These are phyloP conservation scores for Nyctibius bracteatus DNA, from an alignment of 2,113 vertebrate species.

Conservation along the genomic window DNA sequence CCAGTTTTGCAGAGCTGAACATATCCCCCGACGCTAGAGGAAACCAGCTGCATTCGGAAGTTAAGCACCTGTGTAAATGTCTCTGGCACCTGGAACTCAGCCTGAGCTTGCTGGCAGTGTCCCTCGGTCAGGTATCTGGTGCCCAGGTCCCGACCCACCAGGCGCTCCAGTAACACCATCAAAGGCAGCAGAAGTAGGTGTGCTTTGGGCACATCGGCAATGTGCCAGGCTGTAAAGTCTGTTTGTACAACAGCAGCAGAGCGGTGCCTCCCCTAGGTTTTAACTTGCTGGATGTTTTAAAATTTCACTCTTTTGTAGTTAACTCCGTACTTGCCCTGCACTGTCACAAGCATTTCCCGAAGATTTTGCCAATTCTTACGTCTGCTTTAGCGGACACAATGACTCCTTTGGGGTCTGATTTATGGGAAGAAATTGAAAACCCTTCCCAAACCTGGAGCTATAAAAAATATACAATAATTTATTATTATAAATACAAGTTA, in stretches of 20 bases:
- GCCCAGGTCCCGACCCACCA: neutral
- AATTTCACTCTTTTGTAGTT: neutral
- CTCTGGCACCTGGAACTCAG: neutral
- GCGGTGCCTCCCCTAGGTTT: neutral
- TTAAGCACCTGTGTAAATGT: rapidly evolving
- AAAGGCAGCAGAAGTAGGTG: neutral
- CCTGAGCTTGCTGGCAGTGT: neutral
- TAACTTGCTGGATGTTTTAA: neutral
- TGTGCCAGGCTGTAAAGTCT: neutral
- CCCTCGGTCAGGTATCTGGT: rapidly evolving
- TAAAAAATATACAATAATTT: neutral
- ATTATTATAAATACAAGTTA: neutral
- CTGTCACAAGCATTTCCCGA: neutral
- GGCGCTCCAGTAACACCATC: rapidly evolving
- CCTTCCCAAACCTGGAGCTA: neutral
- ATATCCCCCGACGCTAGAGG: rapidly evolving
- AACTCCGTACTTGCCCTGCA: neutral
- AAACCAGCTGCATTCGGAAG: rapidly evolving
- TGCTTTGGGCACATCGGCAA: neutral
- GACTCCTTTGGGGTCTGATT: neutral
- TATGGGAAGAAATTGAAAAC: neutral
- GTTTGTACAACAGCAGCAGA: neutral
- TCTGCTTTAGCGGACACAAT: neutral
- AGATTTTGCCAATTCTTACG: neutral
- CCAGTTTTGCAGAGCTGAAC: too few relatives aligned